Evolutionary conservation across 1,140 invertebrate genomes (phyloP).

Genomic region (Heliconius hewitsoni): DNA sequence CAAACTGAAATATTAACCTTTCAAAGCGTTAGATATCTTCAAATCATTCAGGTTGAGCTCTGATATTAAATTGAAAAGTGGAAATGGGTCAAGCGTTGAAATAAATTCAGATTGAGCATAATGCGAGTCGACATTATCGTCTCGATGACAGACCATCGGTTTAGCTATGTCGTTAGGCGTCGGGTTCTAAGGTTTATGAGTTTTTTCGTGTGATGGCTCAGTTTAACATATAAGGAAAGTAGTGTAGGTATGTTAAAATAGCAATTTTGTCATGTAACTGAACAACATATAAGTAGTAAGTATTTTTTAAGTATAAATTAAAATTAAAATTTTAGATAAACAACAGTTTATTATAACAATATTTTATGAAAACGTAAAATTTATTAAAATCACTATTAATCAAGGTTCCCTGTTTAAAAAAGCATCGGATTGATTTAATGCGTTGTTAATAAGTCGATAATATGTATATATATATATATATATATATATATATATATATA

Average conservation of each 20-base stretch:
- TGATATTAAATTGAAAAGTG: slow-evolving; percentile 30
- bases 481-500: too few relatives aligned
- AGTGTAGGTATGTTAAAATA: background rate
- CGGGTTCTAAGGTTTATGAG: slow-evolving; percentile 8
- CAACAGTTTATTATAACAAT: too few relatives aligned
- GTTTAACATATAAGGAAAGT: background rate
- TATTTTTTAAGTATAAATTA: too few relatives aligned
- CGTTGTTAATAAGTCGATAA: too few relatives aligned
- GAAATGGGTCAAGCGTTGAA: slow-evolving; percentile 38
- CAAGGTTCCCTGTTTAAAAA: too few relatives aligned
- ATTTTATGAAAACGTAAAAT: too few relatives aligned
- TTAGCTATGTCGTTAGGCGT: slow-evolving; percentile 17
- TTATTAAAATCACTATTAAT: too few relatives aligned
- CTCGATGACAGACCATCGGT: slow-evolving; percentile 29
- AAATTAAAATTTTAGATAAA: too few relatives aligned
- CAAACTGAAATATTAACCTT: background rate
- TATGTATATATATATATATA: too few relatives aligned
- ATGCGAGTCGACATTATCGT: slow-evolving; percentile 55
- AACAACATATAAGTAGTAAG: background rate
- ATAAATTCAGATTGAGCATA: slow-evolving; percentile 41
- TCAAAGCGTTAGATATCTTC: slow-evolving; percentile 2
- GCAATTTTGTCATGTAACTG: background rate
- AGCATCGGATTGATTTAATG: too few relatives aligned
- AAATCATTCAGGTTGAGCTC: slow-evolving; percentile 1
- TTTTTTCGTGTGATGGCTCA: background rate